Conservation (phyloP, 2,888 invertebrate species). For the Formica aserva region DNA sequence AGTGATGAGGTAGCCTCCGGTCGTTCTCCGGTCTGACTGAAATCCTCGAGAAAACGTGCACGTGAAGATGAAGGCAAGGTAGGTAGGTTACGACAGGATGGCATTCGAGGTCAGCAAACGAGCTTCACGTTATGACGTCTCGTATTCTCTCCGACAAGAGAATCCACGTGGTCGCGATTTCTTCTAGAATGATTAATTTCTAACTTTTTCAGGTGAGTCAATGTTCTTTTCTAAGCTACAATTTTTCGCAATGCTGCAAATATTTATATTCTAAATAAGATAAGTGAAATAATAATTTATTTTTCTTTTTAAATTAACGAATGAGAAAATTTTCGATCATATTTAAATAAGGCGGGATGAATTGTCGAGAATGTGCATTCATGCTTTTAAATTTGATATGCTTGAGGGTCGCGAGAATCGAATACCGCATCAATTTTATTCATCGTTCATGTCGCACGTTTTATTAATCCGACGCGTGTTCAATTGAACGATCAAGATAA, state of each 20-base stretch:
- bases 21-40: background rate
- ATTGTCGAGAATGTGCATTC: background rate
- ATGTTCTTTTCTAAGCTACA: background rate
- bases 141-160: background rate
- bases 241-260: background rate
- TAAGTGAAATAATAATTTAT: background rate
- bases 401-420: background rate
- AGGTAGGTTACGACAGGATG: background rate
- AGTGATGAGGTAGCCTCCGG: background rate
- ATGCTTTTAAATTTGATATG: background rate
- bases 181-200: background rate
- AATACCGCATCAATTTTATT: constrained; percentile 1
- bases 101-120: constrained; percentile 23
- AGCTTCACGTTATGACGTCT: constrained; percentile 29
- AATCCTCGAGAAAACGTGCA: constrained; percentile 30
- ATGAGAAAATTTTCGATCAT: background rate
- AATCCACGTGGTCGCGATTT: background rate
- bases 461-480: constrained; percentile 6
- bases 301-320: background rate
- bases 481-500: background rate
- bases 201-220: background rate
- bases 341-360: background rate
- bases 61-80: background rate
- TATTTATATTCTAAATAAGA: constrained; percentile 6
- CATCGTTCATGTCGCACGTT: background rate